Evolutionary conservation across 2,888 invertebrate species (phyloP), one percentile per base, ranked within the genome.

Genomic region (Spilarctia lutea): DNA sequence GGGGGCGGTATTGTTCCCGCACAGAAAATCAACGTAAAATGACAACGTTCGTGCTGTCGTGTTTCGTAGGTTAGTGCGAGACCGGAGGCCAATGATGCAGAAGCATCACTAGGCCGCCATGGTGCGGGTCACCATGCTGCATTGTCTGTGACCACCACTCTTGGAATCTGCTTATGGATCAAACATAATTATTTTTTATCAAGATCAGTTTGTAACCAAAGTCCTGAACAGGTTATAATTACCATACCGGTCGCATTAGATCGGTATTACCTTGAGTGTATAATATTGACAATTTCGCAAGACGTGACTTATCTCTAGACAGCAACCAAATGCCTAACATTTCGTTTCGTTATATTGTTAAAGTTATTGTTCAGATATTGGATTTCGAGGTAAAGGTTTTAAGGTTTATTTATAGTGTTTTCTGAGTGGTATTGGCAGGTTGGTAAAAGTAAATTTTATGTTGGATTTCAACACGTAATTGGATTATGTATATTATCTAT

Each of bases 191-290:
- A n/a, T n/a, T n/a, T 35, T 6, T 35, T 75, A 82, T 77, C 75
- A 68, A 45, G 76, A 65, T 30, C 30, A 45, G 67, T 71, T 35
- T 33, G 20, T 52, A 68, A 63, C 35, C 74, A 68, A 74, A 72
- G 71, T 65, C 56, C 30, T 3, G 30, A 73, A 75, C 82, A 67
- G 66, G 81, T 77, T 74, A 69, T 63, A 48, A 74, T 80, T 74
- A 76, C 68, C 81, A 80, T 79, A 79, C 71, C 65, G 56, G 73
- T 63, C 45, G 63, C 67, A 79, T 79, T 79, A 81, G 77, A 79
- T 69, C 56, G 67, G 76, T 60, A 39, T 71, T 68, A 68, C 72
- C 68, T 82, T 79, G 77, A 79, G 65, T 60, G 73, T 68, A 65
- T 65, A 73, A 56, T 74, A 52, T 68, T 75, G 69, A 71, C 67